Percentiles rank a stretch among this genome's conserved stretches.
Conservation (phyloP, 2,113 vertebrate genomes). For the Heptranchias perlo region DNA sequence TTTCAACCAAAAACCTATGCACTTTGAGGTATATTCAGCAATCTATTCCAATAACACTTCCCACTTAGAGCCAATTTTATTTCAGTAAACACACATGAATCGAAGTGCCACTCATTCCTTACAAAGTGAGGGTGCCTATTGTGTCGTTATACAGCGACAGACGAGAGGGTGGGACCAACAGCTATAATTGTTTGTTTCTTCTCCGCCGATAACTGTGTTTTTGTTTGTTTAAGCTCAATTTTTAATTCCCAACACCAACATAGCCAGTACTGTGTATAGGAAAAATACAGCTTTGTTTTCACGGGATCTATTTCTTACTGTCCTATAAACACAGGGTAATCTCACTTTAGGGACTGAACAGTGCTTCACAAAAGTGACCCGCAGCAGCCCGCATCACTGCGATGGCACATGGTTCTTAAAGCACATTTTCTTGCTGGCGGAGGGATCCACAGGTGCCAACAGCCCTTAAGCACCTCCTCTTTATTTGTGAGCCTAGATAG, state of each 20-base stretch:
- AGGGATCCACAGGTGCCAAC: neutral
- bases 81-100: neutral
- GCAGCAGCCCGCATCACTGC: neutral
- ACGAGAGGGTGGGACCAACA: neutral
- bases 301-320: neutral
- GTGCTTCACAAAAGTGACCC: neutral
- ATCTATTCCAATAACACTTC: neutral
- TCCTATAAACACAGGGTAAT: neutral
- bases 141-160: neutral
- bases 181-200: neutral
- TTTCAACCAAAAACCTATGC: no score
- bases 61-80: neutral
- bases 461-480: neutral
- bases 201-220: neutral
- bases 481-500: neutral
- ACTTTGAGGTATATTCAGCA: neutral
- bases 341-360: neutral
- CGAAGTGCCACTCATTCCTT: neutral
- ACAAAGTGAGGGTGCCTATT: neutral
- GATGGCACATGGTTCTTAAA: neutral
- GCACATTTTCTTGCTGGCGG: neutral
- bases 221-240: neutral
- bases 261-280: neutral
- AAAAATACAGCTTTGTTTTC: neutral
- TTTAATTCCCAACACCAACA: neutral